Conservation (phyloP, 2,888 invertebrate genomes). For the Dryobotodes eremita region DNA sequence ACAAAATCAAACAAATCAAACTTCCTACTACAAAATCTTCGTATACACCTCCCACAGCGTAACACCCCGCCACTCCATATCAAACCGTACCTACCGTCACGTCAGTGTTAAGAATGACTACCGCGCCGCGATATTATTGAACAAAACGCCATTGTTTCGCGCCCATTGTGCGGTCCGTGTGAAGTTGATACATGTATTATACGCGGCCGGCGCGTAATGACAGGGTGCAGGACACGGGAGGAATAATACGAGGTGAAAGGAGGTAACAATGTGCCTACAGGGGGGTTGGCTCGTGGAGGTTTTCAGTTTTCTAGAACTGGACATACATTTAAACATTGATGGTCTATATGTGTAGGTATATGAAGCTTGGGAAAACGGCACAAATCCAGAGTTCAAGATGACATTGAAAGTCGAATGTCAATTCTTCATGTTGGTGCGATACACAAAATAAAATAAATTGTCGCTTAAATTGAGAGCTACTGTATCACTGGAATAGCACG, state of each 20-base stretch:
- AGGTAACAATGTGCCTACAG: conserved; percentile 27
- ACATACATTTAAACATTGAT: not conserved
- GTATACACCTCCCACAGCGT: not conserved
- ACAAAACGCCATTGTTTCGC: conserved; percentile 68
- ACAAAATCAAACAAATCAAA: not conserved
- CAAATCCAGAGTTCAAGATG: too few species aligned
- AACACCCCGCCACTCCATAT: not conserved
- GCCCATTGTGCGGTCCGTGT: conserved; percentile 77
- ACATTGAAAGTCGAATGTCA: not conserved
- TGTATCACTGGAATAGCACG: not conserved
- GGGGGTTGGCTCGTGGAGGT: conserved; percentile 19
- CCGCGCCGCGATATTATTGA: conserved; percentile 53
- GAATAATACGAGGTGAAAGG: not conserved
- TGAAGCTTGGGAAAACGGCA: too few species aligned
- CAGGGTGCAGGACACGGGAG: conserved; percentile 50
- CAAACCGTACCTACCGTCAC: conserved; percentile 19
- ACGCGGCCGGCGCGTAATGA: conserved; percentile 71
- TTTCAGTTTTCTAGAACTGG: not conserved
- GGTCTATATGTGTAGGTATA: too few species aligned
- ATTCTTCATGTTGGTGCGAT: not conserved
- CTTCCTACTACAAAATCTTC: not conserved
- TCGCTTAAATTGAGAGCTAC: too few species aligned
- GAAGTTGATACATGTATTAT: conserved; percentile 86
- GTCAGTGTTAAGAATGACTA: conserved; percentile 52
- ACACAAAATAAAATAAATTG: not conserved